These are phyloP conservation scores for Atractosteus spatula DNA, from an alignment of 2,113 vertebrate species.

Conservation along the genomic window DNA sequence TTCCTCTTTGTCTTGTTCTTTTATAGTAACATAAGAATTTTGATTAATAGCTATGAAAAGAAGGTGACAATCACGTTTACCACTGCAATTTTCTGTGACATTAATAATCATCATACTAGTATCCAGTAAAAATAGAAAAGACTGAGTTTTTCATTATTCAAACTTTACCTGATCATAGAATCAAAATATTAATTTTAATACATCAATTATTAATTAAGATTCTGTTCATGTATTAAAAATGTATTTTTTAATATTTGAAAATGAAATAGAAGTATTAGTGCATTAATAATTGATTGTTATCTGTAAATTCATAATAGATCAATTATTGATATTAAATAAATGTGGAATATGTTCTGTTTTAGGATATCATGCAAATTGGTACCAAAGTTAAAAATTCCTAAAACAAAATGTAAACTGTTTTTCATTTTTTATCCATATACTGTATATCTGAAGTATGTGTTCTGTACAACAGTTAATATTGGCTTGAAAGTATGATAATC, in stretches of 20 bases:
- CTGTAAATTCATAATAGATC: neutral
- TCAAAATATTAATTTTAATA: neutral
- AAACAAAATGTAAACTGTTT: no score
- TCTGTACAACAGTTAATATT: no score
- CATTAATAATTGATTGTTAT: neutral
- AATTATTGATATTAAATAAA: neutral
- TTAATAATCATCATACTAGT: no score
- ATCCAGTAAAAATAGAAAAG: no score
- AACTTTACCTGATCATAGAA: neutral
- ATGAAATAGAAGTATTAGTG: conserved; percentile 2
- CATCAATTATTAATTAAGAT: neutral
- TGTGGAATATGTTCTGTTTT: neutral
- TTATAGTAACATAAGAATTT: no score
- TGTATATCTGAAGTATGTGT: no score
- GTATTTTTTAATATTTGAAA: neutral
- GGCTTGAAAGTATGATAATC: no score
- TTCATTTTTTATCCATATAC: no score
- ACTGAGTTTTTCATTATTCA: neutral
- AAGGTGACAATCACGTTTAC: neutral
- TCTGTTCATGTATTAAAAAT: neutral
- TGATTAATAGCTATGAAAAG: no score
- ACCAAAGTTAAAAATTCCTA: neutral
- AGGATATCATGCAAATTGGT: neutral
- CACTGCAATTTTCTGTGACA: neutral
- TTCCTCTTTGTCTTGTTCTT: no score